Evolutionary conservation across 2,888 invertebrate species (phyloP).

Genomic region (Caenorhabditis macrosperma): DNA sequence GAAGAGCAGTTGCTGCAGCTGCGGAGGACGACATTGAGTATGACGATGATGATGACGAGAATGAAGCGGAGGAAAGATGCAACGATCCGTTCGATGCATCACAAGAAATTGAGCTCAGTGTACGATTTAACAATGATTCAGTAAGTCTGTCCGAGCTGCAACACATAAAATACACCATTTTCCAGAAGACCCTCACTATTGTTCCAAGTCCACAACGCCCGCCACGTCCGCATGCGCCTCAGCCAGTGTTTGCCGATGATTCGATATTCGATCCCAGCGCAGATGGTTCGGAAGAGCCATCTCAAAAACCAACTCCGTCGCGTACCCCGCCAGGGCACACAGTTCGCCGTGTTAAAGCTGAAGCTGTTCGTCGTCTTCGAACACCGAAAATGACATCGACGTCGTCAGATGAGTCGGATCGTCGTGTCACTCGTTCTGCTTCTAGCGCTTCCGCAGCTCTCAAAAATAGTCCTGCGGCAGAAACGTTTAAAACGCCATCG

Average conservation of each 20-base stretch:
- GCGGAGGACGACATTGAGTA: slow-evolving; percentile 13
- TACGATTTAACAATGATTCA: neutral
- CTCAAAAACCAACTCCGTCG: slow-evolving; percentile 10
- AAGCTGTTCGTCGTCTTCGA: slow-evolving; percentile 37
- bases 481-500: slow-evolving; percentile 1
- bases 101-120: slow-evolving; percentile 11
- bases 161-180: neutral
- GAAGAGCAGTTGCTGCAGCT: neutral
- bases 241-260: slow-evolving; percentile 31
- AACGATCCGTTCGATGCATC: too few species aligned
- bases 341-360: slow-evolving; percentile 40
- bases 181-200: slow-evolving; percentile 6
- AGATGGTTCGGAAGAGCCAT: neutral
- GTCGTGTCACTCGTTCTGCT: slow-evolving; percentile 9
- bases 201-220: slow-evolving; percentile 14
- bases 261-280: slow-evolving; percentile 2
- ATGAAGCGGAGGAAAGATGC: slow-evolving; percentile 3
- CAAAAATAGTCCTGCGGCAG: neutral
- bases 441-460: neutral
- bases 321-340: slow-evolving; percentile 9
- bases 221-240: slow-evolving; percentile 24
- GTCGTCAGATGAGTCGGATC: neutral
- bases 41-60: slow-evolving; percentile 25
- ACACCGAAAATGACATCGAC: slow-evolving; percentile 27
- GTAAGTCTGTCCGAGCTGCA: too few species aligned